Evolutionary conservation across 1,140 invertebrate genomes (phyloP), one percentile per base, ranked within the genome.

Genomic region (Brachionus sp.): DNA sequence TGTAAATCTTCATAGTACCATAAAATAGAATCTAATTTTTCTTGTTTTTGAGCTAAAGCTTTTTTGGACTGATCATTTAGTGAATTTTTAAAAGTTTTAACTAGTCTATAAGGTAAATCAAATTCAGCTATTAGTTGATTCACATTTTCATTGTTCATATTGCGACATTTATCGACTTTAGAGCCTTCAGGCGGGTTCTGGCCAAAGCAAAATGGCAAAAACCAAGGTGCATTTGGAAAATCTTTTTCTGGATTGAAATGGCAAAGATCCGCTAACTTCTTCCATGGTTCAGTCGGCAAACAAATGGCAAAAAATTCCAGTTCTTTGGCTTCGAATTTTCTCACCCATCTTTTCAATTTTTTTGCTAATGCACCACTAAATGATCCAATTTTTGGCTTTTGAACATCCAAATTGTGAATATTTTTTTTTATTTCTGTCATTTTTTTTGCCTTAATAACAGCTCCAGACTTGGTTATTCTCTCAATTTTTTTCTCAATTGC

Each of bases 1-100:
- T n/a, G n/a, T n/a, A 89, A 77, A 73, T 89, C 86, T 85, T 89
- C 88, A 85, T 89, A 89, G 46, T 84, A 87, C 87, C 87, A 88
- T n/a, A 88, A 64, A 9, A 87, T 82, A 5, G 86, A 86, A 50
- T 87, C 86, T 9, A 88, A 77, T 75, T 86, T 87, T 3, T 84
- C 39, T 82, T 86, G 85, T 46, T 85, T 84, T 7, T 62, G 64
- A 13, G 86, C 86, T 46, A 88, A 85, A 16, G 68, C 66, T n/a
- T 46, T 80, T 70, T 87, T 87, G 0, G 86, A 85, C n/a, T 85
- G 82, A 0, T 83, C 57, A 5, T 85, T 86, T 7, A 88, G 83
- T 1, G 82, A 39, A 9, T 84, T 68, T 68, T 86, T 85, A 23
- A 84, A 85, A 70, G 85, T 33, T 66, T 86, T 87, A 2, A 87